These are phyloP conservation scores for Globodera ellingtonae DNA, from an alignment of 1,140 invertebrate species.

Conservation along the genomic window DNA sequence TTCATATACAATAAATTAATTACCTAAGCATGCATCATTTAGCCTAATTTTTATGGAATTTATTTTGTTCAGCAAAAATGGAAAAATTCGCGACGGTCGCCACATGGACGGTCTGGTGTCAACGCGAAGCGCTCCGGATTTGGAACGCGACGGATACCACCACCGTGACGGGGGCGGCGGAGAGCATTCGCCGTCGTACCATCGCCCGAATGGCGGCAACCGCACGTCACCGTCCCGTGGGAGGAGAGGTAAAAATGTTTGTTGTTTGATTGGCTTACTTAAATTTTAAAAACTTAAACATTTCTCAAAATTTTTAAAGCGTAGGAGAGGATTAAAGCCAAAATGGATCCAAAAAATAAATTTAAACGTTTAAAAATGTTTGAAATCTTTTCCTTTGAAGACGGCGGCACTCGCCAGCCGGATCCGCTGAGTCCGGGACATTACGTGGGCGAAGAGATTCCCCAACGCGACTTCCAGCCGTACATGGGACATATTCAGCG, in stretches of 20 bases:
- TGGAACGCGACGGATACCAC: not conserved
- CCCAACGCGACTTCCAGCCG: not conserved
- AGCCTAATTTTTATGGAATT: too few relatives aligned
- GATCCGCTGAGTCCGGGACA: not conserved
- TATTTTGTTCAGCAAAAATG: not conserved
- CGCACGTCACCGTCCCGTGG: not conserved
- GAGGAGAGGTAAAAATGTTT: not conserved
- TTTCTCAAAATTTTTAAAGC: too few relatives aligned
- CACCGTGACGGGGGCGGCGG: not conserved
- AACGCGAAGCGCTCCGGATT: not conserved
- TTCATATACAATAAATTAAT: too few relatives aligned
- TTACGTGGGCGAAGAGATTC: not conserved
- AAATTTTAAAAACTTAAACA: too few relatives aligned
- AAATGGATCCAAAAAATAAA: too few relatives aligned
- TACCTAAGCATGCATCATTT: too few relatives aligned
- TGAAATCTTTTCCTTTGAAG: not conserved
- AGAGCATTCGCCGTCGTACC: not conserved
- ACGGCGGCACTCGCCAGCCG: not conserved
- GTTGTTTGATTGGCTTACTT: too few relatives aligned
- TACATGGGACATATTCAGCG: not conserved
- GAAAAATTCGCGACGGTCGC: not conserved
- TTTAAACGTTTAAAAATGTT: too few relatives aligned
- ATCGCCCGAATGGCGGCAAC: not conserved
- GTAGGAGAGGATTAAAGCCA: too few relatives aligned
- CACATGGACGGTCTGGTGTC: not conserved